Evolutionary conservation across 2,888 invertebrate genomes (phyloP), one percentile per base, ranked within the genome.

Genomic region (Laothoe populi): DNA sequence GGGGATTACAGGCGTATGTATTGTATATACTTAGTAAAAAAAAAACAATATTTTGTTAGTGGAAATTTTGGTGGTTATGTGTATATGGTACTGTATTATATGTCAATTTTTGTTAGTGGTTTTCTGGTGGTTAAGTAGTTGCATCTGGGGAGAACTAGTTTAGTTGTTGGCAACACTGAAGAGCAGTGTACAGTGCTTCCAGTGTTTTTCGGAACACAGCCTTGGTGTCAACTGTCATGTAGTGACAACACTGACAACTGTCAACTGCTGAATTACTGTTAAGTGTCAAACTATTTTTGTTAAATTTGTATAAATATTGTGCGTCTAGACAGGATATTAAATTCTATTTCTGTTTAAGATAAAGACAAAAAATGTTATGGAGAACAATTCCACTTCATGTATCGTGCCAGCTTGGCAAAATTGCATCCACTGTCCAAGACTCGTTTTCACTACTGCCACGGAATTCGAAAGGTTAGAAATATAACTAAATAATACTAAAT

Each of bases 391-490:
- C 68, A 73, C 71, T 71, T 64, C 77, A 66, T 78, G 73, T 78
- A 84, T 81, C 69, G 87, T 83, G 86, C 91, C 92, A 75, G 83
- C 88, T 73, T 95, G 95, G 95, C 94, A 95, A 81, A 92, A 93
- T 70, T 95, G 95, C 83, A 87, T 93, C 70, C 94, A 94, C 83
- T 95, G 95, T 78, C 94, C 94, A 64, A 92, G 92, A 74, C 86
- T 94, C 78, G 83, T 93, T 68, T 95, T 95, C 79, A 92, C 90
- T 77, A 87, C 86, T 71, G 83, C 94, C 69, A 86, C 92, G 71
- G 95, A 95, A 78, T 95, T 95, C 80, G 94, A 94, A 82, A 94
- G 93, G 95, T 95, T 86, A 85, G 65, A 68, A 65, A 60, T 60
- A 48, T 53, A 57, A 67, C 35, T 64, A 63, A 61, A 64, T 57